Evolutionary conservation across 2,113 vertebrate species (phyloP).

Genomic region (Prinia subflava): DNA sequence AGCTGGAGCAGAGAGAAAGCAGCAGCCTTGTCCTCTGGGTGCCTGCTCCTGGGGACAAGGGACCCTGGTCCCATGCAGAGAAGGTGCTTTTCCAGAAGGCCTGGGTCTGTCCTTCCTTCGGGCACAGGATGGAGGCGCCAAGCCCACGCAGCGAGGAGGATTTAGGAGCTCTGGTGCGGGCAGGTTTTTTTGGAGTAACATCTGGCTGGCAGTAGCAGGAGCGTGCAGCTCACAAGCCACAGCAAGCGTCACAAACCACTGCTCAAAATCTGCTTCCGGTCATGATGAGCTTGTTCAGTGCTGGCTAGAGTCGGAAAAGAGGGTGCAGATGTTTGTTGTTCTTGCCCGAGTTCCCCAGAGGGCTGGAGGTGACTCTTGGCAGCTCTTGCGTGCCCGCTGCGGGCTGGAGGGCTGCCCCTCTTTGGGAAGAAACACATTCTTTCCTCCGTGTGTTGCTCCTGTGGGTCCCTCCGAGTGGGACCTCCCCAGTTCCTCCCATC

Average conservation of each 20-base stretch:
- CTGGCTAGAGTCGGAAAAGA: neutral
- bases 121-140: neutral
- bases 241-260: neutral
- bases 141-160: neutral
- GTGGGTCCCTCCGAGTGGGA: neutral
- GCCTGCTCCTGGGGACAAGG: rapidly evolving
- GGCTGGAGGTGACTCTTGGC: neutral
- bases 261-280: neutral
- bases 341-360: neutral
- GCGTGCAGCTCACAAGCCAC: neutral
- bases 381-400: neutral
- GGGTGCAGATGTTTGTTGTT: neutral
- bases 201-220: neutral
- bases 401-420: neutral
- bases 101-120: neutral
- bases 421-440: neutral
- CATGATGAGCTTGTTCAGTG: rapidly evolving
- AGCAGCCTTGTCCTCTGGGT: neutral
- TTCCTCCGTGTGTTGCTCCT: neutral
- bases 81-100: neutral
- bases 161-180: neutral
- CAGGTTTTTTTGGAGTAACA: neutral
- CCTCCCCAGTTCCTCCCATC: rapidly evolving
- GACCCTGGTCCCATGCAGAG: neutral
- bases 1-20: neutral